phyloP scores from a whole-genome alignment of 1,140 invertebrate species.

The Zaprionus lachaisei region DNA sequence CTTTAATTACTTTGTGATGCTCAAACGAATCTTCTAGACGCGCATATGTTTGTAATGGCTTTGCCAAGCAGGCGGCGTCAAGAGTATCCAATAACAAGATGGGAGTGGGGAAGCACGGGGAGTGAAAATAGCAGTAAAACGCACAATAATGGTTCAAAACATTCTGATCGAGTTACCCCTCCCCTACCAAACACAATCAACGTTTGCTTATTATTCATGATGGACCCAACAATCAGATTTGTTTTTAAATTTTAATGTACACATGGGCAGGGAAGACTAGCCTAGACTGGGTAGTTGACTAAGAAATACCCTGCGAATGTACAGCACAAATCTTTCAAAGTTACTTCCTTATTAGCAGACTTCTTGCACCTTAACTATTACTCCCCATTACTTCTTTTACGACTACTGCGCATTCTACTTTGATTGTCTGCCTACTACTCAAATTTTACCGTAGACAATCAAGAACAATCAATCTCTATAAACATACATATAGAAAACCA shows the following conservation, averaged over 20 bases:
- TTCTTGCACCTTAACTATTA: neutral
- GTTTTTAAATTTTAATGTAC: slow-evolving; percentile 66
- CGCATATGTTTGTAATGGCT: slow-evolving; percentile 78
- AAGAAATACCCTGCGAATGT: neutral
- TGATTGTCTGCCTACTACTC: slow-evolving; percentile 43
- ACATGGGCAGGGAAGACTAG: neutral
- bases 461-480: slow-evolving; percentile 63
- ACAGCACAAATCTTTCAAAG: neutral
- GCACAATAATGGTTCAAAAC: slow-evolving; percentile 67
- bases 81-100: slow-evolving; percentile 81
- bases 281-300: neutral
- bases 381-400: neutral
- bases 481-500: slow-evolving; percentile 52
- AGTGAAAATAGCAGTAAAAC: slow-evolving; percentile 55
- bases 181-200: slow-evolving; percentile 47
- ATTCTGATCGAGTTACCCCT: slow-evolving; percentile 21
- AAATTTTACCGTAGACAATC: slow-evolving; percentile 52
- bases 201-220: slow-evolving; percentile 78
- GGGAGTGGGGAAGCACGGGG: neutral
- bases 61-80: slow-evolving; percentile 14
- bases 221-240: slow-evolving; percentile 54
- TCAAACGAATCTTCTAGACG: slow-evolving; percentile 58
- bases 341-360: neutral
- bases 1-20: slow-evolving; percentile 73
- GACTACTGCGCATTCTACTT: slow-evolving; percentile 29